Base-by-base conservation (phyloP, 1,140 invertebrate species). In the Brachionus paranguensis region DNA sequence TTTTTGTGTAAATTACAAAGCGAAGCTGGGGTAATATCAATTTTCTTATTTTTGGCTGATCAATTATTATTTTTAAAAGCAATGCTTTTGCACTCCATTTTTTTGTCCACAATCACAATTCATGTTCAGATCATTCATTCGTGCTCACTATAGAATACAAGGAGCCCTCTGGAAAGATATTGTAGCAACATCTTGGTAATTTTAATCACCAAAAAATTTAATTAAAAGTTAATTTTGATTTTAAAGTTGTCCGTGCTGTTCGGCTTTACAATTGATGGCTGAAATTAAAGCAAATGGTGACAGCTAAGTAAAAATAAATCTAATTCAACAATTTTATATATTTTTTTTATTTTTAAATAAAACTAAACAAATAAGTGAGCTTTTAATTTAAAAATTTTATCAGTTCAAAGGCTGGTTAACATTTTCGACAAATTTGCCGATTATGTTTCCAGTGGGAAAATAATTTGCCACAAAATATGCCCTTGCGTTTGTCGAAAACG, bases 391-490 rank as follows among this genome's bases (percentile, higher is more conserved):
- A 60, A 60, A 53, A 53, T 37, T 47, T 47, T 12, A 14, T 47
- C 14, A 47, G 11, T 12, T 6, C 17, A 60, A 60, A 20, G 53
- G 53, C 10, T 78, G 50, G 10, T 27, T 60, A 5, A 94, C 93
- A 87, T 94, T 94, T 78, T 91, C 91, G 0, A 89, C 86, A 87
- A 94, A 96, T 86, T 92, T 91, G 1, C 93, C 93, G 8, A 93
- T 89, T 78, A 92, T 92, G 86, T 95, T 95, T 41, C 94, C 94
- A n/a, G 93, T 92, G 0, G 95, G 95, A 87, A 92, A 92, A 87
- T 96, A 96, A 88, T 95, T 94, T 24, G 93, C 93, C 0, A 95
- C 94, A 1, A 95, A 92, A 60, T 93, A 93, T 29, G 93, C 91
- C 86, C 93, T 92, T 0, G 94, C 94, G 88, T 88, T 92, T 85